Conservation (phyloP, 2,113 vertebrate species). For the Sorex araneus region DNA sequence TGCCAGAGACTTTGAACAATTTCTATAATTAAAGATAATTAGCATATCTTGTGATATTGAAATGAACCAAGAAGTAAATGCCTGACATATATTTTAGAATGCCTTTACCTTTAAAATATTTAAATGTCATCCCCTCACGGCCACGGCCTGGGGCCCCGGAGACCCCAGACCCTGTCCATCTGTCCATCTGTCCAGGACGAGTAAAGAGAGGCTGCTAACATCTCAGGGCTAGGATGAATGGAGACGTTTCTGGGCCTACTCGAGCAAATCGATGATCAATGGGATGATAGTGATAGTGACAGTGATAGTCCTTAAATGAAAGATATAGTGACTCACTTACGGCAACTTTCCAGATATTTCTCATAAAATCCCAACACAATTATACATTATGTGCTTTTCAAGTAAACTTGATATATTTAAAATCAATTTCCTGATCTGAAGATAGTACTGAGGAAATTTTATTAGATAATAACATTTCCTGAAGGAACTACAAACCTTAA, state of each 20-base stretch:
- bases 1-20: background rate
- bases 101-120: background rate
- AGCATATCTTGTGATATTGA: background rate
- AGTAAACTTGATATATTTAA: background rate
- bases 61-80: background rate
- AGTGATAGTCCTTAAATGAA: background rate
- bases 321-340: background rate
- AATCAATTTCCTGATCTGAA: background rate
- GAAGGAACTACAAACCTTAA: background rate
- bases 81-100: background rate
- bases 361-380: background rate
- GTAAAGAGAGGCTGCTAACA: too few relatives aligned
- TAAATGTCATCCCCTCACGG: too few relatives aligned
- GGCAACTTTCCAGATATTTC: constrained; percentile 1
- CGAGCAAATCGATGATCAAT: too few relatives aligned
- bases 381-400: background rate
- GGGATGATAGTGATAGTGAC: too few relatives aligned
- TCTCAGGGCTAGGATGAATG: too few relatives aligned
- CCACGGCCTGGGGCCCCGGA: too few relatives aligned
- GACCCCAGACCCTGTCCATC: too few relatives aligned
- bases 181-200: too few relatives aligned
- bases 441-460: background rate
- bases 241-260: too few relatives aligned
- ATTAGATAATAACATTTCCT: background rate
- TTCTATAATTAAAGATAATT: background rate